Evolutionary conservation across 2,888 invertebrate species (phyloP), one percentile per base, ranked within the genome.

Genomic region (Thera britannica): DNA sequence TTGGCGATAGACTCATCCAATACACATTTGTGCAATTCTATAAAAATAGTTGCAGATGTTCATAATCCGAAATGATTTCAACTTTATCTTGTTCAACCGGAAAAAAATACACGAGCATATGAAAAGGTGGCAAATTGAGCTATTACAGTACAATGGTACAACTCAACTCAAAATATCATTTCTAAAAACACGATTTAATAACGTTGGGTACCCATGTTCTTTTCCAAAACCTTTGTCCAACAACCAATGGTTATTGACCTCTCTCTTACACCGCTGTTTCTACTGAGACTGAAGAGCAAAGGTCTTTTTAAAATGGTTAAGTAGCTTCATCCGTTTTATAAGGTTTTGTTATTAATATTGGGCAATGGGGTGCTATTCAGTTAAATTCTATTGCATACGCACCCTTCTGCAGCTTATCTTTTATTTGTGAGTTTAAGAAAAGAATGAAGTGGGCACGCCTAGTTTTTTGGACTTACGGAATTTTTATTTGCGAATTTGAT

Each of bases 171-270:
- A 78, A 78, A 70, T 77, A 82, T 76, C 74, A 85, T 84, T 86
- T 85, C 82, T 79, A 73, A 77, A 86, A 90, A 89, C 85, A 77
- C 87, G 90, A 88, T 92, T 91, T 91, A 92, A 92, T 91, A 92
- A 90, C 86, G 86, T 90, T 92, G 89, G 89, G 83, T 80, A 73
- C 76, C 79, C 80, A 86, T 89, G 90, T 86, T 89, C 90, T 88
- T 90, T 90, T 90, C 80, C 77, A 85, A 83, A 79, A 80, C 84
- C 86, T 85, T 87, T 86, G 87, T 87, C 77, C 80, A 81, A 80
- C 58, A 70, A 58, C 90, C 88, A 88, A 65, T 76, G 76, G 77
- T 71, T 52, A 34, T 58, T 74, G 87, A 79, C 62, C 83, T 72
- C 57, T 72, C 56, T 56, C 65, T 62, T 64, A 2, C 67, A 62